Base-by-base conservation (phyloP, 64 coral and sea anemone genomes). In the Stichodactyla helianthus region DNA sequence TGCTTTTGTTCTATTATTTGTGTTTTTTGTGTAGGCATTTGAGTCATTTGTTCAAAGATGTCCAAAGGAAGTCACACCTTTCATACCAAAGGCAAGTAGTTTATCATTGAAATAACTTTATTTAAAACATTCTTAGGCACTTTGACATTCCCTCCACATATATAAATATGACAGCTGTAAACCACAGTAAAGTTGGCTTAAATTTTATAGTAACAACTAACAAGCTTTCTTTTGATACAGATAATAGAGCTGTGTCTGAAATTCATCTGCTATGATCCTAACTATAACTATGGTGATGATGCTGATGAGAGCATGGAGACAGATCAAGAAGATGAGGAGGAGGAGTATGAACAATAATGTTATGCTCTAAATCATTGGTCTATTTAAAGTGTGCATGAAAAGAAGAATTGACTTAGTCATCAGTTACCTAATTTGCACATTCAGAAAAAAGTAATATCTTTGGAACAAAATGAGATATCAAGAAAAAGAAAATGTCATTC, bases 241-340 rank as follows among this genome's bases (percentile, higher is more conserved):
- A 98, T 98, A 51, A 87, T 91, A 51, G 92, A 98, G 54, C 83
- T 98, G 4, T 98, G 95, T 60, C 61, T 98, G 15, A 92, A 94
- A 54, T 98, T 94, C 57, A 94, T 98, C 82, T 98, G 95, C 77
- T 98, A 94, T 90, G 95, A 98, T 86, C 95, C 95, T 51, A 98
- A 98, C 87, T 98, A 98, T 67, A 98, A 98, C 81, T 98, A 98
- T 68, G 95, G 95, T 54, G 91, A 86, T 64, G 95, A 98, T 79
- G 90, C 92, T 65, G 95, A 98, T 89, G 95, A 94, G 67, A 92
- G 94, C 27, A 90, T 79, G 54, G 93, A 94, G 88, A 92, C 93
- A 67, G 90, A 87, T 65, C 89, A 92, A 54, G 64, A 92, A 6
- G 95, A 98, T 16, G 93, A 98, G 0, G 95, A 98, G 10, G 92